These are phyloP conservation scores for Polylopha cassiicola DNA, from an alignment of 2,888 invertebrate species.

Conservation along the genomic window DNA sequence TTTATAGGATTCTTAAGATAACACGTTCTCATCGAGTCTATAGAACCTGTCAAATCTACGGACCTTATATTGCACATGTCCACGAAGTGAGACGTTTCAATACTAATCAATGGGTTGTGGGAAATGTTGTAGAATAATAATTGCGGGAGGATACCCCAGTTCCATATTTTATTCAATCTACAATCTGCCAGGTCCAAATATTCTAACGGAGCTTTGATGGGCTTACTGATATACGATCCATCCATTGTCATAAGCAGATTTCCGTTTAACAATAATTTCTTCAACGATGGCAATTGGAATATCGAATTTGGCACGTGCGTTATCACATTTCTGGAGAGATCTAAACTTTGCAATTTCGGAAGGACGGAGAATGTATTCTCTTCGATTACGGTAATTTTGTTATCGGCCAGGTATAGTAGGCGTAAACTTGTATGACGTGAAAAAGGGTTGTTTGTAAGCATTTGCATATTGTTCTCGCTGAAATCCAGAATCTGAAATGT, in stretches of 20 bases:
- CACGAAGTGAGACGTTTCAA: slow-evolving; percentile 75
- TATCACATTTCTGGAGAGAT: slow-evolving; percentile 75
- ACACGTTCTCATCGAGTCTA: slow-evolving; percentile 48
- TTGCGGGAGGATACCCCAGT: slow-evolving; percentile 78
- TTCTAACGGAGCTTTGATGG: slow-evolving; percentile 76
- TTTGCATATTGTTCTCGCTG: slow-evolving; percentile 74
- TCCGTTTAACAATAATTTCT: slow-evolving; percentile 78
- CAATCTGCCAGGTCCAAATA: slow-evolving; percentile 79
- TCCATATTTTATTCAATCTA: slow-evolving; percentile 75
- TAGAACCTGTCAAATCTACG: slow-evolving; percentile 71
- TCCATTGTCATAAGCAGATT: slow-evolving; percentile 66
- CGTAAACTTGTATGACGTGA: slow-evolving; percentile 69
- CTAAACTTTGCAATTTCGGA: slow-evolving; percentile 70
- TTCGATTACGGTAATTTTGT: slow-evolving; percentile 74
- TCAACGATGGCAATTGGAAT: slow-evolving; percentile 76
- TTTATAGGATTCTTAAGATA: slow-evolving; percentile 44
- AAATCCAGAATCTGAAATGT: slow-evolving; percentile 76
- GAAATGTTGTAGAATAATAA: slow-evolving; percentile 80
- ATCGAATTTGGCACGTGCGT: slow-evolving; percentile 65
- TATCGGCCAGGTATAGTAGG: slow-evolving; percentile 76
- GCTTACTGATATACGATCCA: slow-evolving; percentile 61
- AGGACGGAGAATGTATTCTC: slow-evolving; percentile 71
- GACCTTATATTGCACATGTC: slow-evolving; percentile 78
- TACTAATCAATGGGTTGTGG: slow-evolving; percentile 66
- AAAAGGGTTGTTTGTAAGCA: slow-evolving; percentile 68